Conservation (phyloP, 2,888 invertebrate species). For the Agriopis marginaria region DNA sequence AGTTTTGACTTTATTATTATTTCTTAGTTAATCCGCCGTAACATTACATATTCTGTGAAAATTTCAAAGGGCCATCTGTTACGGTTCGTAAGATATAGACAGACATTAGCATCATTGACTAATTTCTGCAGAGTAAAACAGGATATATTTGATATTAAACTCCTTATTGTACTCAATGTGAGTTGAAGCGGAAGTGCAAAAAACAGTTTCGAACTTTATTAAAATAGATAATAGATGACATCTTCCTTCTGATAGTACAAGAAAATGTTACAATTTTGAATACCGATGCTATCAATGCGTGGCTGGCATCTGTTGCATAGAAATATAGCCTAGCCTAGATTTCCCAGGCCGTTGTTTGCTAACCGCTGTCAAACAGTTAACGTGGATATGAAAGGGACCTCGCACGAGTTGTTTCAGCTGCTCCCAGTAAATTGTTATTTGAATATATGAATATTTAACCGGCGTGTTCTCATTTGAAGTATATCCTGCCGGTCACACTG, state of each 20-base stretch:
- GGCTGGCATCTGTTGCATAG: slow-evolving; percentile 10
- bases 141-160: too few species aligned
- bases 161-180: too few species aligned
- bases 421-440: slow-evolving; percentile 29
- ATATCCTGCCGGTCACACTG: slow-evolving; percentile 7
- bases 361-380: slow-evolving; percentile 40
- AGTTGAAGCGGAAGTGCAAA: too few species aligned
- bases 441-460: slow-evolving; percentile 33
- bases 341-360: slow-evolving; percentile 27
- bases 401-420: slow-evolving; percentile 32
- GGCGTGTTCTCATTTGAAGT: slow-evolving; percentile 25
- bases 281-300: slow-evolving; percentile 8
- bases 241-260: background rate
- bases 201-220: background rate
- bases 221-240: background rate
- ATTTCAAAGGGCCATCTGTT: too few species aligned
- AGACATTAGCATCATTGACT: too few species aligned
- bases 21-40: too few species aligned
- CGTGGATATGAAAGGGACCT: slow-evolving; percentile 36
- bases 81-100: too few species aligned
- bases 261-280: background rate
- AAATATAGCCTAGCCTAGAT: slow-evolving; percentile 19
- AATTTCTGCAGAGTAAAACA: too few species aligned
- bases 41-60: too few species aligned
- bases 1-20: too few species aligned